A percentile compares a stretch with the other conserved stretches of the same genome.
Conservation (phyloP, 1,140 invertebrate genomes). For the Saccostrea cuccullata region DNA sequence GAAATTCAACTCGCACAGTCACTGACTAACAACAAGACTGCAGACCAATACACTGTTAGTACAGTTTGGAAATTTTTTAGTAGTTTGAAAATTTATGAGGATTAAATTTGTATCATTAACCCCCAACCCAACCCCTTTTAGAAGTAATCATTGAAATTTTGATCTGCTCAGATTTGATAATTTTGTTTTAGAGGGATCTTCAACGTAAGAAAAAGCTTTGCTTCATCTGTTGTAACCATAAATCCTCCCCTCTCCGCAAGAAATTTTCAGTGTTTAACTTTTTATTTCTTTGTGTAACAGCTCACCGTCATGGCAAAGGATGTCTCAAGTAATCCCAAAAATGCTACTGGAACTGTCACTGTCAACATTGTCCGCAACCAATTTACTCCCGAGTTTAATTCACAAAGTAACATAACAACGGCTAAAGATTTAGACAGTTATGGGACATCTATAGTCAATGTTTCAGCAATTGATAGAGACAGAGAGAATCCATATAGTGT, state of each 20-base stretch:
- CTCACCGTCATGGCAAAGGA: constrained; percentile 58
- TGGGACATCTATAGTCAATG: constrained; percentile 57
- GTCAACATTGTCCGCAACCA: constrained; percentile 84
- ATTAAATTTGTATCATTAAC: too few relatives aligned
- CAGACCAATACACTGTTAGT: constrained; percentile 59
- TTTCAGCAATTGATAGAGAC: constrained; percentile 65
- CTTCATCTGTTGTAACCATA: too few relatives aligned
- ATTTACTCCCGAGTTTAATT: constrained; percentile 54
- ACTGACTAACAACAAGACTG: constrained; percentile 57
- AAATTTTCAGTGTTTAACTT: too few relatives aligned
- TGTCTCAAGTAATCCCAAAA: constrained; percentile 45
- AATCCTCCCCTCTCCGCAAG: too few relatives aligned
- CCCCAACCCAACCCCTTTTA: too few relatives aligned
- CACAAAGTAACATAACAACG: constrained; percentile 42
- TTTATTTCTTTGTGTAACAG: constrained; percentile 52
- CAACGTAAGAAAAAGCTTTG: too few relatives aligned
- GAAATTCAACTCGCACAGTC: constrained; percentile 58
- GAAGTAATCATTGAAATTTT: too few relatives aligned
- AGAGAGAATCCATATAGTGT: constrained; percentile 46
- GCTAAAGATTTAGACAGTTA: constrained; percentile 56
- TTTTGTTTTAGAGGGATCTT: too few relatives aligned
- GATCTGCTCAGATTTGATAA: too few relatives aligned
- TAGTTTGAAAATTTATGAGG: too few relatives aligned
- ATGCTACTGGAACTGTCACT: constrained; percentile 44
- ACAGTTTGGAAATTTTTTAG: too few relatives aligned